Conservation (phyloP, 2,113 vertebrate species). For the Chloroceryle aenea region DNA sequence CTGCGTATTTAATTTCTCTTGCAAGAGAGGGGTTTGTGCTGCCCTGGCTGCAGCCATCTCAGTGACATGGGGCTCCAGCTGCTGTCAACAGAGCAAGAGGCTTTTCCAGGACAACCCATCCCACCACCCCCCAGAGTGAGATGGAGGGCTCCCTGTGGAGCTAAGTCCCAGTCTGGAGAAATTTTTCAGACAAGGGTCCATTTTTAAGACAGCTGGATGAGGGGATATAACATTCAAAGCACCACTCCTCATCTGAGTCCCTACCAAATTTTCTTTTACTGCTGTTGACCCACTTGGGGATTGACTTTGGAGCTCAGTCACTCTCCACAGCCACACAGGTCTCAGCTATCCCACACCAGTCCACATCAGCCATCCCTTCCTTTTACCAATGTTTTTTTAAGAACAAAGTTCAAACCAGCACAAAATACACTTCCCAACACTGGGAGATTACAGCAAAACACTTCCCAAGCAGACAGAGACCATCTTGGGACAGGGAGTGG, state of each 20-base stretch:
- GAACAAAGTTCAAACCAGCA: background rate
- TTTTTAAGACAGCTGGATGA: background rate
- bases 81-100: rapidly evolving
- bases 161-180: background rate
- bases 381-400: background rate
- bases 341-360: background rate
- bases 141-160: background rate
- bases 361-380: background rate
- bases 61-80: background rate
- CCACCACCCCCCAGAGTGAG: background rate
- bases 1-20: background rate
- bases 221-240: background rate
- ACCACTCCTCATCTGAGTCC: rapidly evolving
- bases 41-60: background rate
- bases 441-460: background rate
- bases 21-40: background rate
- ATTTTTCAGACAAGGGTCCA: background rate
- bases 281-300: background rate
- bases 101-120: background rate
- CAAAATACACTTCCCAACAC: background rate
- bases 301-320: background rate
- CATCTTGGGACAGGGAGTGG: background rate
- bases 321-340: background rate
- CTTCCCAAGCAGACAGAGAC: rapidly evolving
- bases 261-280: background rate